Evolutionary conservation across 2,888 invertebrate species (phyloP), one percentile per base, ranked within the genome.

Genomic region (Acronicta alni): DNA sequence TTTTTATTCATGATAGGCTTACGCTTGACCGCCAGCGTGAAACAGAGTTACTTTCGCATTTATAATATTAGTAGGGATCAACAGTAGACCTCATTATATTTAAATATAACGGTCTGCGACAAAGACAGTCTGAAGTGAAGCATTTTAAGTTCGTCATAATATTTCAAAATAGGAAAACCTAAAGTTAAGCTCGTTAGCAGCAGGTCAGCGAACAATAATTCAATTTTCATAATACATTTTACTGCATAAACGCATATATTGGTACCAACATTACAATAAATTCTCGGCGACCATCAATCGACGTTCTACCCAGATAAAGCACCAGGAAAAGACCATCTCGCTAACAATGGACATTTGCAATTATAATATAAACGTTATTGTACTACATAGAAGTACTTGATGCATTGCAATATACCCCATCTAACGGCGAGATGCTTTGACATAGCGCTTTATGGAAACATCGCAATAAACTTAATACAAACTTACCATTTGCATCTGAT

Each of bases 371-470:
- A 80, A 76, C 57, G 63, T 75, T 74, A 83, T 86, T 85, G 81
- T 84, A 75, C 64, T 56, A 75, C 63, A 75, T 75, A 55, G 44
- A 67, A 72, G 63, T 54, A 62, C 79, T 68, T 74, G 77, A 77
- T 70, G 73, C 72, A 76, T 66, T 65, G 67, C 73, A 81, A 77
- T 74, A 79, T 71, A 79, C 76, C 74, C 66, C 67, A 75, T 81
- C 83, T 84, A 84, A 85, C 79, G 68, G 72, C 48, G 65, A 75
- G 68, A 75, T 72, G 81, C 81, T 83, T 86, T 86, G 83, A 83
- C 81, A 81, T 70, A 78, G 74, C 73, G 77, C 78, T 80, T 81
- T 86, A 86, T 83, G 82, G 79, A 79, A 83, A 81, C 81, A 79
- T 72, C 70, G 75, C 79, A 75, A 80, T 85, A 85, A 84, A 84